Conservation (phyloP, 64 coral and sea anemone genomes). For the Actinia tenebrosa region DNA sequence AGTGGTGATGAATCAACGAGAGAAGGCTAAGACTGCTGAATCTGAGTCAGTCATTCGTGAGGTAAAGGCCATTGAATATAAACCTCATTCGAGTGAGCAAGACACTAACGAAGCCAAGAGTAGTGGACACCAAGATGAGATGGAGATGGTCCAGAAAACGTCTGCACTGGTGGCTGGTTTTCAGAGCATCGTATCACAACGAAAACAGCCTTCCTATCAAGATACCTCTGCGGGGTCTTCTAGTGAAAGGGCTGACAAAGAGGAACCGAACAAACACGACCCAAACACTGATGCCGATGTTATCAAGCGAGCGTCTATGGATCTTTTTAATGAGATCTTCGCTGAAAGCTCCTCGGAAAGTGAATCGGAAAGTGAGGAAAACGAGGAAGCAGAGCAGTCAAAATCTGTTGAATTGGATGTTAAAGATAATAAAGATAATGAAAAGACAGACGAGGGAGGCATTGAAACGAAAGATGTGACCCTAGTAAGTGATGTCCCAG, state of each 20-base stretch:
- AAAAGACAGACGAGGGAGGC: not conserved
- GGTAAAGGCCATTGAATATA: slow-evolving; percentile 15
- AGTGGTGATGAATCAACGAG: slow-evolving; percentile 33
- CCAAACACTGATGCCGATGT: slow-evolving; percentile 10
- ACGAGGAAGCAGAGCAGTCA: slow-evolving; percentile 23
- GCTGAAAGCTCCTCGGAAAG: slow-evolving; percentile 83
- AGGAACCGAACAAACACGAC: not conserved
- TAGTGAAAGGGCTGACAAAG: not conserved
- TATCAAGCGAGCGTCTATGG: slow-evolving; percentile 70
- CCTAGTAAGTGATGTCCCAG: not conserved
- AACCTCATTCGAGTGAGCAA: not conserved
- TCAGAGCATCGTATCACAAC: not conserved
- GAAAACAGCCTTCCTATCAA: not conserved
- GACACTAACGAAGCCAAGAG: not conserved
- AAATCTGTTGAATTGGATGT: not conserved
- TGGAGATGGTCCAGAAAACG: not conserved
- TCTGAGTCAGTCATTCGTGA: not conserved
- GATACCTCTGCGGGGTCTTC: not conserved
- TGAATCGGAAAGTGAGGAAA: slow-evolving; percentile 46
- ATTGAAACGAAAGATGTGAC: not conserved
- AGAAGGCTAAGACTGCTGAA: not conserved
- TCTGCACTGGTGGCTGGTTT: not conserved
- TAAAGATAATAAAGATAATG: not conserved
- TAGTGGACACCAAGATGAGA: not conserved
- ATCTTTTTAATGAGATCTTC: slow-evolving; percentile 97